Conservation (phyloP, 2,888 invertebrate genomes). For the Machimus rusticus region DNA sequence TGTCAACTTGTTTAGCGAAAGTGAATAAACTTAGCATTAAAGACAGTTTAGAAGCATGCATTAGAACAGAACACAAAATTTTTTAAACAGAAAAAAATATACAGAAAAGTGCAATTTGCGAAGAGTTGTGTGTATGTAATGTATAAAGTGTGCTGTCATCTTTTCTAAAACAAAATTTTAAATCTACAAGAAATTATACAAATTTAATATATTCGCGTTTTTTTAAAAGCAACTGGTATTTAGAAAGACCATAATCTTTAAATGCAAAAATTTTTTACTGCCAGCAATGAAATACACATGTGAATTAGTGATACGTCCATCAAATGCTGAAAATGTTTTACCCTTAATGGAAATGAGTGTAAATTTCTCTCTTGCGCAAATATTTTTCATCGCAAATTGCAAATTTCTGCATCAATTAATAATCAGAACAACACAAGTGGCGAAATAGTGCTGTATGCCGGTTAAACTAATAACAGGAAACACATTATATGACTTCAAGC, state of each 20-base stretch:
- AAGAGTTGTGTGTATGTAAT: constrained; percentile 49
- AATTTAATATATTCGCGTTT: background rate
- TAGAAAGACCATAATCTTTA: background rate
- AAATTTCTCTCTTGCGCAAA: constrained; percentile 9
- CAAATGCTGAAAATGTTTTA: background rate
- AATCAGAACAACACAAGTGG: constrained; percentile 28
- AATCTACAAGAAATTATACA: background rate
- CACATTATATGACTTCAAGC: constrained; percentile 12
- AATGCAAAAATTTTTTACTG: background rate
- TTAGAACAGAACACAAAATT: constrained; percentile 6
- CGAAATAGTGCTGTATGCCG: constrained; percentile 12
- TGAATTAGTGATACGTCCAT: background rate
- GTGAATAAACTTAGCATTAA: background rate
- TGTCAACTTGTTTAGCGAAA: constrained; percentile 51
- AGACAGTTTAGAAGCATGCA: background rate
- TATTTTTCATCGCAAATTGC: constrained; percentile 52
- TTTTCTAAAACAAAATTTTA: background rate
- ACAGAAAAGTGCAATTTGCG: constrained; percentile 52
- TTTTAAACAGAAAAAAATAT: background rate
- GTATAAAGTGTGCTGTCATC: constrained; percentile 38
- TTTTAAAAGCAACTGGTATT: background rate
- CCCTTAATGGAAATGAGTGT: constrained; percentile 13
- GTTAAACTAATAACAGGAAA: background rate
- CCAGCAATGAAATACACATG: background rate
- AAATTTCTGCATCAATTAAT: constrained; percentile 43